Base-by-base conservation (phyloP, 2,113 vertebrate species). In the Syngnathoides biaculeatus region DNA sequence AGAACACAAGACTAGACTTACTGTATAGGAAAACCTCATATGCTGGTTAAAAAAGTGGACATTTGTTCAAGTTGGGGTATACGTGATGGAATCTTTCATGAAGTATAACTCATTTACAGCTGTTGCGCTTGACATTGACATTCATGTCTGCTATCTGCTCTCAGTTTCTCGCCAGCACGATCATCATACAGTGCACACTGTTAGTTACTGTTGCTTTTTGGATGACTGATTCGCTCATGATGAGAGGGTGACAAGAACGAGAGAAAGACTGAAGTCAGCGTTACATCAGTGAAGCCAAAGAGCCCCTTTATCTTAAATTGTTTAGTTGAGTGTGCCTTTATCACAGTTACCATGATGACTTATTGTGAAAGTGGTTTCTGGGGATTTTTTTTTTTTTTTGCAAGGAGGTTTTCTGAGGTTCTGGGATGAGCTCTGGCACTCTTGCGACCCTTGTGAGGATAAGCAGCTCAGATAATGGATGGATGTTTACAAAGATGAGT, bases 51-150 rank as follows among this genome's bases (percentile, higher is more conserved):
- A n/a, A n/a, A n/a, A n/a, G n/a, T n/a, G n/a, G n/a, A n/a, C n/a
- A n/a, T n/a, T n/a, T n/a, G n/a, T n/a, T n/a, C n/a, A n/a, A n/a
- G n/a, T n/a, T n/a, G n/a, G n/a, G n/a, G n/a, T n/a, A n/a, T n/a
- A n/a, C n/a, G n/a, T n/a, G n/a, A n/a, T n/a, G n/a, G n/a, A n/a
- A n/a, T n/a, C n/a, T n/a, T n/a, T n/a, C n/a, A n/a, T n/a, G n/a
- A n/a, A n/a, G n/a, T n/a, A n/a, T n/a, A n/a, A n/a, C n/a, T n/a
- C n/a, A n/a, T n/a, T n/a, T n/a, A n/a, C n/a, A 84, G 76, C 69
- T 74, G 39, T 42, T 90, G 88, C 90, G 89, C 89, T 77, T 79
- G 38, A 55, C 82, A 77, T 78, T 55, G 73, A 75, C 74, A 72
- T 64, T 72, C 78, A 72, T 73, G 65, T 71, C 77, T 79, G 65